These are phyloP conservation scores for Hipposideros larvatus DNA, from an alignment of 2,797 vertebrate species.

Conservation along the genomic window DNA sequence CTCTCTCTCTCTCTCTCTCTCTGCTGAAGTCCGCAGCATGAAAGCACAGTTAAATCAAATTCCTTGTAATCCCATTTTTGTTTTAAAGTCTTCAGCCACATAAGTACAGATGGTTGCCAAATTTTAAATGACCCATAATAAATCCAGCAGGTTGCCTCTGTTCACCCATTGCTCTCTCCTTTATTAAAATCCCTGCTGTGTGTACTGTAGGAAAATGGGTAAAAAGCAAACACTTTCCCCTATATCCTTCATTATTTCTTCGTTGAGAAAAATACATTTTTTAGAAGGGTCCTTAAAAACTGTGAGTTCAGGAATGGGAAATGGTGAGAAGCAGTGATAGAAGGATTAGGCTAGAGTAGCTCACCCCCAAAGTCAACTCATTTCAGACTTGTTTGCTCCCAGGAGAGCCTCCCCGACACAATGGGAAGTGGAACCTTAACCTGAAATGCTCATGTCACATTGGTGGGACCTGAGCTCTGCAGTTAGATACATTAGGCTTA, in stretches of 20 bases:
- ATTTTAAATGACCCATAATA: conserved; percentile 71
- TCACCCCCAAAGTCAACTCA: neutral
- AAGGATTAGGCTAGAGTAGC: neutral
- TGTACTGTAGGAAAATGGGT: neutral
- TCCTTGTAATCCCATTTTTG: conserved; percentile 57
- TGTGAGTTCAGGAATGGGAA: neutral
- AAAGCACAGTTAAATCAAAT: conserved; percentile 57
- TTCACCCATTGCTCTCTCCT: neutral
- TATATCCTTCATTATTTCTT: neutral
- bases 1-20: too few species aligned
- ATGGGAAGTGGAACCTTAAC: neutral
- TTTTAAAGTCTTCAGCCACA: conserved; percentile 67
- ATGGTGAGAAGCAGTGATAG: neutral
- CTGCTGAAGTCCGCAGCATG: neutral
- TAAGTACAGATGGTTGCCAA: conserved; percentile 63
- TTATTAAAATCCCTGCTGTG: conserved; percentile 36
- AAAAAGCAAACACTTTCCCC: neutral
- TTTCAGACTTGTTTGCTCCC: neutral
- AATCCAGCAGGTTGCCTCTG: conserved; percentile 40
- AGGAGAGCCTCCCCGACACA: neutral
- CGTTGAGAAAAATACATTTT: neutral
- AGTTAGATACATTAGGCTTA: neutral
- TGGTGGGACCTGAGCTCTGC: neutral
- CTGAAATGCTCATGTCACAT: neutral
- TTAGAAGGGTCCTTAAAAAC: neutral